Base-by-base conservation (phyloP, 1,140 invertebrate species). In the Drosophila subobscura region DNA sequence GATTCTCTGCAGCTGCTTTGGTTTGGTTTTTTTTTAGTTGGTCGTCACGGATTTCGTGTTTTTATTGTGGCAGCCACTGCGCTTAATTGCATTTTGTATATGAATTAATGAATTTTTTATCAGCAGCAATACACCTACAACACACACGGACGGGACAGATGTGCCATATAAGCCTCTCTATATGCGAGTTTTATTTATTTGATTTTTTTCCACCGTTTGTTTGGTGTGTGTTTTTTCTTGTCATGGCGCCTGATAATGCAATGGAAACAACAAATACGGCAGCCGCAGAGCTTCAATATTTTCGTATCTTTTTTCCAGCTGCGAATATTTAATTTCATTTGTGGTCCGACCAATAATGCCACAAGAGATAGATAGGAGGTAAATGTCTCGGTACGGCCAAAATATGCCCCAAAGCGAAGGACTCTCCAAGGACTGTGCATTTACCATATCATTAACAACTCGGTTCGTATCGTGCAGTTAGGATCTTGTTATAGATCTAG, bases 41-140 rank as follows among this genome's bases (percentile, higher is more conserved):
- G 66, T 25, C 65, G 68, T 70, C 66, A 70, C 63, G 55, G 66
- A 70, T 75, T 70, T 59, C 67, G 52, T 50, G 45, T 76, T 78
- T 64, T 72, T 84, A 65, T 77, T 79, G 77, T 81, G 77, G 80
- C 73, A 77, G 71, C 71, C 83, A 79, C 83, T 88, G 83, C 79
- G 84, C 84, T 88, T 88, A 88, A 88, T 88, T 88, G 83, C 83
- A 88, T 88, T 88, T 89, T 88, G 84, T 61, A 88, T 89, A 89
- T 89, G 83, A 88, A 88, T 88, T 88, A 88, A 88, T 88, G 84
- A 79, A 88, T 88, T 89, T 88, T 88, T 88, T 88, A 88, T 88
- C 83, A 79, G 84, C 55, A 46, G 68, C 66, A 70, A 68, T 65
- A 50, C 64, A 71, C 41, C 52, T 76, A 57, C 79, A 74, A 50